phyloP scores from a whole-genome alignment of 2,888 invertebrate species.

The Nephrotoma flavescens region DNA sequence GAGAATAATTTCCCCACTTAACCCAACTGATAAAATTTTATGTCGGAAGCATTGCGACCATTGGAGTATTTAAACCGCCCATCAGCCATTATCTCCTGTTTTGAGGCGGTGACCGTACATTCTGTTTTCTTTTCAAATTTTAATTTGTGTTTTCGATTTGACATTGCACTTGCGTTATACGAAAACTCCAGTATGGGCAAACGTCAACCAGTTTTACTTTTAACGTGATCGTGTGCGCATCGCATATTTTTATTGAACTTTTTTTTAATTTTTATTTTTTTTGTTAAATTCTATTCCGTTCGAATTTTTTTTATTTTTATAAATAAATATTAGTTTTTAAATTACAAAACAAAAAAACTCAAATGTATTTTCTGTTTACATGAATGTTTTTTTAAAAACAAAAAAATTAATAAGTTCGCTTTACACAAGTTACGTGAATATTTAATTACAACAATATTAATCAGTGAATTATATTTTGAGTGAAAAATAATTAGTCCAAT shows the following conservation, averaged over 20 bases:
- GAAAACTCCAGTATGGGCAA: background rate
- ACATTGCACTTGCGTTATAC: constrained; percentile 3
- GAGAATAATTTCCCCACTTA: background rate
- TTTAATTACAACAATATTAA: background rate
- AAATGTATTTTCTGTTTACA: background rate
- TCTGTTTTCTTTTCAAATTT: background rate
- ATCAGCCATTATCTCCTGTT: constrained; percentile 3
- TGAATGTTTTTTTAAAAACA: background rate
- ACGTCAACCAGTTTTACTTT: constrained; percentile 28
- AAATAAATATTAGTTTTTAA: background rate
- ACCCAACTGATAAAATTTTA: background rate
- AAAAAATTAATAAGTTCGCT: background rate
- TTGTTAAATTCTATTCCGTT: background rate
- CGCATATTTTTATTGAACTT: constrained; percentile 11
- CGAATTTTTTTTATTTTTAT: background rate
- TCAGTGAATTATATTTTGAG: background rate
- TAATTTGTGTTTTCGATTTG: background rate
- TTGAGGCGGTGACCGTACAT: background rate
- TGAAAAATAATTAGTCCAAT: background rate
- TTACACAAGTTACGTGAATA: background rate
- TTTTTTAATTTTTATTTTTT: background rate
- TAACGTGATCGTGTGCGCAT: constrained; percentile 30
- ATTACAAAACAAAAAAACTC: background rate
- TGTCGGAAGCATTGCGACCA: background rate
- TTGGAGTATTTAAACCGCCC: background rate